A percentile compares a stretch with the other conserved stretches of the same genome.
These are phyloP conservation scores for Xenus cinereus DNA, from an alignment of 2,113 vertebrate genomes.

Conservation along the genomic window DNA sequence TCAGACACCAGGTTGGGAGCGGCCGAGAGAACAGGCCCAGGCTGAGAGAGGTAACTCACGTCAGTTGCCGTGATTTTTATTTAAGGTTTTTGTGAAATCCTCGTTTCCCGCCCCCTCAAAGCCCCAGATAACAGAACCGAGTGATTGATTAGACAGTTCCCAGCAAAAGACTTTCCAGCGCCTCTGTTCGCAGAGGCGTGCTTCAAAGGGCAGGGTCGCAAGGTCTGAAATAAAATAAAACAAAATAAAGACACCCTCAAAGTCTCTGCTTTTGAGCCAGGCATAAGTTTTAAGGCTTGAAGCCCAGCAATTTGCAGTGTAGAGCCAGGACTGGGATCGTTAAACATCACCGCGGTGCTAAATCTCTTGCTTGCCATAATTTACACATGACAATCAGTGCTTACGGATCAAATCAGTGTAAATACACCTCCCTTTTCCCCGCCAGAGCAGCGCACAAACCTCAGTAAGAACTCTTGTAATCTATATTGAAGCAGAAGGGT, in stretches of 20 bases:
- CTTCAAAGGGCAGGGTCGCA: neutral
- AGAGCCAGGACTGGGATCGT: neutral
- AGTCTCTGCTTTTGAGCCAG: neutral
- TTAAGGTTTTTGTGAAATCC: neutral
- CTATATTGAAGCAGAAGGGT: neutral
- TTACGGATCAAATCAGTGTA: neutral
- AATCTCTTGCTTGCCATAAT: fast-evolving
- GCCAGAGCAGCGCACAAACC: fast-evolving
- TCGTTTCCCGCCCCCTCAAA: fast-evolving
- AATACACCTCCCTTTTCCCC: neutral
- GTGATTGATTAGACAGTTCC: neutral
- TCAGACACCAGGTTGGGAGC: fast-evolving
- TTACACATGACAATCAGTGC: neutral
- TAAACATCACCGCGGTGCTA: neutral
- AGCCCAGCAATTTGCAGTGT: neutral
- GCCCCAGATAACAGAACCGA: neutral
- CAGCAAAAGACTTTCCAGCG: neutral
- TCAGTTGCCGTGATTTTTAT: neutral
- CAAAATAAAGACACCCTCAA: neutral
- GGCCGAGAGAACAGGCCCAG: neutral
- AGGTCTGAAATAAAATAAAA: neutral
- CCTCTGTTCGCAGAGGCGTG: neutral
- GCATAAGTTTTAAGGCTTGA: neutral
- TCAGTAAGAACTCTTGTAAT: neutral
- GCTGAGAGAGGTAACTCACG: neutral